Conservation (phyloP, 2,113 vertebrate species). For the Platysteira castanea region DNA sequence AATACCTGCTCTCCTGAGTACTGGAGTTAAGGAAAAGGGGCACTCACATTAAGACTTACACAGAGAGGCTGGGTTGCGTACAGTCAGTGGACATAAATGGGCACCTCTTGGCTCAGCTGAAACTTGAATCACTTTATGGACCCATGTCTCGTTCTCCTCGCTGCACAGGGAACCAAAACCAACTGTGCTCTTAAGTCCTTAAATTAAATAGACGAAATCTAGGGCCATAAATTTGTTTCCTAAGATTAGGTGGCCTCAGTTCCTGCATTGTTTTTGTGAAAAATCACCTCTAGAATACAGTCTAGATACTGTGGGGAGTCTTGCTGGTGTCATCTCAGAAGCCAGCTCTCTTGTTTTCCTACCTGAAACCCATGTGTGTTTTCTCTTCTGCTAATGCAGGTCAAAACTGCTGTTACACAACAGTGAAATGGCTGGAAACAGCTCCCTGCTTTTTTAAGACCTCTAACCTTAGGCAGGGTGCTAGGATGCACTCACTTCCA, state of each 20-base stretch:
- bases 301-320: neutral
- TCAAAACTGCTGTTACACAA: neutral
- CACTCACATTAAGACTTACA: neutral
- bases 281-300: neutral
- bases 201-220: neutral
- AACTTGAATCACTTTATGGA: neutral
- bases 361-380: neutral
- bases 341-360: neutral
- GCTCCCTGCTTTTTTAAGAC: neutral
- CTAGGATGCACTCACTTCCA: neutral
- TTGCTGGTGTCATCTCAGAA: neutral
- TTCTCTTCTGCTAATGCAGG: neutral
- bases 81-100: neutral
- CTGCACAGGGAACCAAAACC: neutral
- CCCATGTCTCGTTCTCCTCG: fast-evolving
- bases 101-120: neutral
- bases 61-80: neutral
- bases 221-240: neutral
- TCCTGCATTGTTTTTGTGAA: neutral
- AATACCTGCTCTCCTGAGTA: neutral
- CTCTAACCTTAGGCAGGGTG: neutral
- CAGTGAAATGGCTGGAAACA: neutral
- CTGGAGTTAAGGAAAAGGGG: neutral
- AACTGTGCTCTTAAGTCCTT: neutral
- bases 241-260: neutral